Evolutionary conservation across 1,140 invertebrate species (phyloP), one percentile per base, ranked within the genome.

Genomic region (Bombyx mandarina): DNA sequence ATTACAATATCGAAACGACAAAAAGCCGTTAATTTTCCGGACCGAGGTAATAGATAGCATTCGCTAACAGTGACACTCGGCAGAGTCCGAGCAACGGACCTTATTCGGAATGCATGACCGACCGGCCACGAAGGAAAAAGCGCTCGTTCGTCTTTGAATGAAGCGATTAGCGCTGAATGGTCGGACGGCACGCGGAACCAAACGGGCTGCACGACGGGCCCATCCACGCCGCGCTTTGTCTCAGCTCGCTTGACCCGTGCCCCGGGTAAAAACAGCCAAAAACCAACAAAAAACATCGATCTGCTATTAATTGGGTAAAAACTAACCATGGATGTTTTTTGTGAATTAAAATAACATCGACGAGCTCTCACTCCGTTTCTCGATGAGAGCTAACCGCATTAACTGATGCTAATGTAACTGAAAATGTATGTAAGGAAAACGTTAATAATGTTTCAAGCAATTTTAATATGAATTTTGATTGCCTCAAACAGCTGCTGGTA

Each of bases 111-210:
- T 86, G 83, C 83, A 80, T 82, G 80, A 83, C 79, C 73, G 75
- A 83, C 83, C 67, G 70, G 59, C 55, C 59, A 71, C 65, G 58
- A 59, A 66, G 67, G 78, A 77, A 84, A 82, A 82, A 82, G 76
- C 77, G 63, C 63, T 70, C 68, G 60, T 56, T 66, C 56, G 60
- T 46, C 72, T 64, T 60, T 83, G 77, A 82, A 84, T 86, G 79
- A 84, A 86, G 83, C 81, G 83, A 84, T 86, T 86, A 80, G 71
- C 73, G 78, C 75, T 82, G 73, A 86, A 86, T 80, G 70, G 72
- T 65, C 51, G 44, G 56, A 59, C 71, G 79, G 83, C 79, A 86
- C 83, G 83, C 81, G 81, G 83, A 86, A 86, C 83, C 70, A 74
- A 84, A 67, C 69, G 75, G 60, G 56, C 57, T 63, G 64, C 83